These are phyloP conservation scores for Argynnis bischoffii DNA, from an alignment of 2,888 invertebrate genomes.

Conservation along the genomic window DNA sequence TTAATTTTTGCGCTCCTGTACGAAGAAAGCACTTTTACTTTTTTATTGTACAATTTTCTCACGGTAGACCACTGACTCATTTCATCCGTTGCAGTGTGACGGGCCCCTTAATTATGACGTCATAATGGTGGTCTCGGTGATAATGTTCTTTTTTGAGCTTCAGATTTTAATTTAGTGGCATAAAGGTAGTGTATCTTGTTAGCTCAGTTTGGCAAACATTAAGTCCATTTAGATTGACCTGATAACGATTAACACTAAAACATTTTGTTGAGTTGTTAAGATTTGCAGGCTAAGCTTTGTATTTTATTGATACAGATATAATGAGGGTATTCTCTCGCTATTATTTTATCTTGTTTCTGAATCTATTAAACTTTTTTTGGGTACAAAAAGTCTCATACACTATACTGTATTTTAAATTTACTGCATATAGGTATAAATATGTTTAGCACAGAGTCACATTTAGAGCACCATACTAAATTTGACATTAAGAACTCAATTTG, in stretches of 20 bases:
- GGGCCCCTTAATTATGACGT: conserved; percentile 75
- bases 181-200: conserved; percentile 60
- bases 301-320: conserved; percentile 27
- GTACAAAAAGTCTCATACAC: not conserved
- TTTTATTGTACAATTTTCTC: conserved; percentile 70
- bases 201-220: conserved; percentile 45
- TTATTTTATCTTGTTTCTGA: conserved; percentile 13
- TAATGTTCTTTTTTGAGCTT: conserved; percentile 60
- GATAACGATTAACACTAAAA: conserved; percentile 42
- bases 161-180: conserved; percentile 64
- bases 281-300: conserved; percentile 25
- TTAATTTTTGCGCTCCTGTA: conserved; percentile 68
- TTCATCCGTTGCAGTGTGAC: conserved; percentile 53
- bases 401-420: too few relatives aligned
- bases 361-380: not conserved
- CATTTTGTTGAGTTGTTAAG: conserved; percentile 38
- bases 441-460: too few relatives aligned
- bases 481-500: too few relatives aligned
- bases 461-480: too few relatives aligned
- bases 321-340: conserved; percentile 27
- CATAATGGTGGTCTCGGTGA: conserved; percentile 56
- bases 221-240: conserved; percentile 41
- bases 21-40: conserved; percentile 80
- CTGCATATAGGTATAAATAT: too few relatives aligned
- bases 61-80: conserved; percentile 67